Evolutionary conservation across 2,113 vertebrate genomes (phyloP), one percentile per base, ranked within the genome.

Genomic region (Platysternon megacephalum): DNA sequence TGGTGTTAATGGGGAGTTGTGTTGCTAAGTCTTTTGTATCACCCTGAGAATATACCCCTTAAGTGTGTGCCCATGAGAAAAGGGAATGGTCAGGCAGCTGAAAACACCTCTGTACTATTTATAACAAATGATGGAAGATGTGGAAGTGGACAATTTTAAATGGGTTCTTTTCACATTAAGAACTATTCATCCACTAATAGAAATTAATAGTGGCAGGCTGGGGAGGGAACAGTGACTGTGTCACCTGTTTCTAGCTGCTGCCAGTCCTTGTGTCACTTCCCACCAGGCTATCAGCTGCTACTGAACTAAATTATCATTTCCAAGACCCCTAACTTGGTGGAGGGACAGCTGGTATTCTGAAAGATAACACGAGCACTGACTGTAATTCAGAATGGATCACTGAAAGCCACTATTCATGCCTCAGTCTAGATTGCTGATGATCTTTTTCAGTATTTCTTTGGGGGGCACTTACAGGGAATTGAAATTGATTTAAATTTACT

Each of bases 171-270:
- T 88, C 80, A 32, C 32, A 13, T 80, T 86, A 79, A 92, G 74
- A 42, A 85, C 74, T 16, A 46, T 78, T 86, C 44, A 94, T n/a
- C 65, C n/a, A 39, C 35, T 22, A 84, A 92, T 76, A 48, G 80
- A 93, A 95, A 95, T 39, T 13, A 51, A 89, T 48, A 94, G 81
- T 96, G 93, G 81, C 95, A 96, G 76, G 61, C 84, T 91, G 82
- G 55, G 92, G 92, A 4, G 26, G 49, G n/a, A 92, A 5, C 56
- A 81, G 58, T 42, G 78, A 91, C 16, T 78, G 82, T n/a, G 32
- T 86, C 90, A 93, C n/a, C 55, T 87, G 46, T 92, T 95, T 95
- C 90, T 93, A 48, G 14, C 56, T 92, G 81, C 52, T 74, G 56
- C 72, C 76, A 92, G 85, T 79, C 61, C 39, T 95, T 89, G 93